Evolutionary conservation across 2,888 invertebrate genomes (phyloP), one percentile per base, ranked within the genome.

Genomic region (Lottia gigantea): DNA sequence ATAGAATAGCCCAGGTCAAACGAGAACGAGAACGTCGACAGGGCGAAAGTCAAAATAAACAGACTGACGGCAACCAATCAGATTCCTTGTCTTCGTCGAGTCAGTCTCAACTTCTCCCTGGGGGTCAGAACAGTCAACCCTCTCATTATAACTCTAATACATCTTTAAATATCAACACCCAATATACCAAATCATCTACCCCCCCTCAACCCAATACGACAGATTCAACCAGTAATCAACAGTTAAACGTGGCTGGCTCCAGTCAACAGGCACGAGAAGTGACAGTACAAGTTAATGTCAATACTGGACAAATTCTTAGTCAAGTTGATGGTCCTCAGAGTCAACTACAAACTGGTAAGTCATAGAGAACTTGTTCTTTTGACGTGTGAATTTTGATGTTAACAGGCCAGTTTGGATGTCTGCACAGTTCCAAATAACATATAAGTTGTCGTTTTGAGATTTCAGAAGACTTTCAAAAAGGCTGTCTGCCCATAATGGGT

Each of bases 1-100:
- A 95, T 40, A 96, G 97, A 88, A 93, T 96, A 70, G 92, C 92
- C 79, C 92, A 93, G 79, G 91, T 95, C 88, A 86, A 92, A 89
- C 91, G 93, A 69, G 91, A 92, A 71, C 88, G 92, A 75, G 92
- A 90, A 73, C 91, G 92, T 1, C 49, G 67, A 55, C 23, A 55
- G 19, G 62, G 49, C 8, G n/a, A n/a, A 8, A 67, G 71, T 67
- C 55, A 55, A 55, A 19, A 23, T 23, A 55, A 55, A 55, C 19
- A 23, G 14, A 19, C 19, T 0, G 55, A 55, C 23, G 55, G 55
- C 23, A 55, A 55, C 23, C 55, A 55, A 23, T 55, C 55, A 23
- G 55, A 46, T 45, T 45, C 46, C 23, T 46, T 62, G 46, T 62
- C 67, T 46, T 62, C 67, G 26, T 23, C 62, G 8, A 45, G 46